Conservation (phyloP, 1,140 invertebrate species). For the Drosophila santomea region DNA sequence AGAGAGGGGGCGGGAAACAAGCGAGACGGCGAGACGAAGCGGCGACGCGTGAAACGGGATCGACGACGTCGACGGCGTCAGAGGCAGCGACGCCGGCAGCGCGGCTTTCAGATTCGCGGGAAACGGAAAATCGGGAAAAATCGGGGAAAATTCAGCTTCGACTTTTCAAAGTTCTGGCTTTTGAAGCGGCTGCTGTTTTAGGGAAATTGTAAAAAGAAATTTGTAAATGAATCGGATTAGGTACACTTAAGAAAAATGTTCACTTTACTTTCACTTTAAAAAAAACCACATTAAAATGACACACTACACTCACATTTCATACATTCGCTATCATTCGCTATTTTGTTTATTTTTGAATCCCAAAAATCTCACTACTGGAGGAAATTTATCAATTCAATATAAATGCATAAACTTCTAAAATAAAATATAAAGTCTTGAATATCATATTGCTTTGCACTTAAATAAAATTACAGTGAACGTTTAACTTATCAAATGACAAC, state of each 20-base stretch:
- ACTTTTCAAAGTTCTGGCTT: conserved; percentile 35
- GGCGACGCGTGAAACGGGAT: conserved; percentile 69
- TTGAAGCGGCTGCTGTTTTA: conserved; percentile 27
- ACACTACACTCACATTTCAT: background rate
- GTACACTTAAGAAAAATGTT: background rate
- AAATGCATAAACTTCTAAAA: too few species aligned
- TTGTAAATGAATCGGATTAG: background rate
- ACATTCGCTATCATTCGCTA: background rate
- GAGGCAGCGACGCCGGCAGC: conserved; percentile 35
- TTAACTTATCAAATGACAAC: too few species aligned
- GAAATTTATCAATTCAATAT: too few species aligned
- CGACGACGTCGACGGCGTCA: conserved; percentile 28
- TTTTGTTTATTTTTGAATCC: background rate
- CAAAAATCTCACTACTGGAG: too few species aligned
- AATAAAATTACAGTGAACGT: too few species aligned
- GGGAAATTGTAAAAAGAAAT: conserved; percentile 7
- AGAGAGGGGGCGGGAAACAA: conserved; percentile 15
- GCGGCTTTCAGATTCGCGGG: conserved; percentile 29
- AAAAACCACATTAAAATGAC: background rate
- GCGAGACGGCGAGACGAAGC: conserved; percentile 66
- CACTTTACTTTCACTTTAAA: background rate
- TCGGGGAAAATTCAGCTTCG: conserved; percentile 34
- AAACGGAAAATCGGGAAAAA: conserved; percentile 26
- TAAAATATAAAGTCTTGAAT: too few species aligned
- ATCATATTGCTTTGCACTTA: too few species aligned